These are phyloP conservation scores for Vanessa atalanta DNA, from an alignment of 1,140 invertebrate genomes.

Conservation along the genomic window DNA sequence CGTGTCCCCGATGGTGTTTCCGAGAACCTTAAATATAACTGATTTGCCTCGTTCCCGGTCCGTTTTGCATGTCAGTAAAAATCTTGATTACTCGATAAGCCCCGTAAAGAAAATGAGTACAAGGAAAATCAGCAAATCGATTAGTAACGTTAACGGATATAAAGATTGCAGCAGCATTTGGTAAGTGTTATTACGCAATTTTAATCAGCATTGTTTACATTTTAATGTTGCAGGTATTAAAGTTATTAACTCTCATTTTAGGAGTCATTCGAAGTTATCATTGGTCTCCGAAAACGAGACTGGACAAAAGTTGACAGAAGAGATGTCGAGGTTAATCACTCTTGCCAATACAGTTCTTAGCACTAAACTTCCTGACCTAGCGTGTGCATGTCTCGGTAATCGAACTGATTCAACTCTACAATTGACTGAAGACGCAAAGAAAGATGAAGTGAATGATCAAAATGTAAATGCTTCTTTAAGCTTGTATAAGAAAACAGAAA, in stretches of 20 bases:
- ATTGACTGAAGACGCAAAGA: slow-evolving; percentile 38
- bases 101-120: slow-evolving; percentile 64
- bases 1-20: slow-evolving; percentile 69
- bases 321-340: slow-evolving; percentile 71
- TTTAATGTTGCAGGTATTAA: neutral
- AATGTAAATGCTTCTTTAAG: slow-evolving; percentile 41
- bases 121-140: slow-evolving; percentile 74
- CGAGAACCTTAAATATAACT: slow-evolving; percentile 64
- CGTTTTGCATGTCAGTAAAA: slow-evolving; percentile 70
- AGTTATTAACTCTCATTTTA: slow-evolving; percentile 44
- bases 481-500: slow-evolving; percentile 49
- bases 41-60: slow-evolving; percentile 79
- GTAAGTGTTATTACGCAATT: slow-evolving; percentile 47
- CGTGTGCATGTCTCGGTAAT: slow-evolving; percentile 53
- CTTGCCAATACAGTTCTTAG: slow-evolving; percentile 76
- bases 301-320: slow-evolving; percentile 65
- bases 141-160: slow-evolving; percentile 71
- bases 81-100: slow-evolving; percentile 55
- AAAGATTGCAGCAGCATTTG: slow-evolving; percentile 63
- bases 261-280: slow-evolving; percentile 65
- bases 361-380: slow-evolving; percentile 71
- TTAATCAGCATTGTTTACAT: neutral
- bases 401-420: slow-evolving; percentile 37
- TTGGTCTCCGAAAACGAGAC: slow-evolving; percentile 61
- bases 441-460: slow-evolving; percentile 40